These are phyloP conservation scores for Aphis gossypii DNA, from an alignment of 1,140 invertebrate genomes.

Conservation along the genomic window DNA sequence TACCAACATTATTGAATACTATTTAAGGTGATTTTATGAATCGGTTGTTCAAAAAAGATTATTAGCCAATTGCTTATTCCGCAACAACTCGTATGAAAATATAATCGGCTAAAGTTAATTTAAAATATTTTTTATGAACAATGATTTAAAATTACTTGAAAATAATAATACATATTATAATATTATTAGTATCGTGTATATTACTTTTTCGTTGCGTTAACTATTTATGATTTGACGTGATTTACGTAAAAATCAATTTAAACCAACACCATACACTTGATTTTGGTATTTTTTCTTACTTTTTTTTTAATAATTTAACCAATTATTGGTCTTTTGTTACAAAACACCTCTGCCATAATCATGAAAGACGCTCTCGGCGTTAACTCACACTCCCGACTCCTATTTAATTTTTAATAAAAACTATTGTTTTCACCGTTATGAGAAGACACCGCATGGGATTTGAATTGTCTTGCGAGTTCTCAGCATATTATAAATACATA, in stretches of 20 bases:
- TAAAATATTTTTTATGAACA: not conserved
- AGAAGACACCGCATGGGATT: not conserved
- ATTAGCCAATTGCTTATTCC: not conserved
- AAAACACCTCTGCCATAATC: not conserved
- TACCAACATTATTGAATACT: not conserved
- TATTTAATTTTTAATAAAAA: not conserved
- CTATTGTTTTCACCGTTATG: conserved; percentile 25
- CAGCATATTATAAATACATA: not conserved
- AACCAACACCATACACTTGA: not conserved
- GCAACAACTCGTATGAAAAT: not conserved
- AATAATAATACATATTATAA: not conserved
- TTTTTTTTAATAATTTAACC: not conserved
- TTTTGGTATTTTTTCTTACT: not conserved
- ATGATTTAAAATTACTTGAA: not conserved
- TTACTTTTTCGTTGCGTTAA: not conserved
- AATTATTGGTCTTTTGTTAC: not conserved
- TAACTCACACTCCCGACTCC: not conserved
- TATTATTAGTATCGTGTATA: not conserved
- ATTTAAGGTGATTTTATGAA: not conserved
- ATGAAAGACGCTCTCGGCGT: not conserved
- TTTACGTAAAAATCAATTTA: not conserved
- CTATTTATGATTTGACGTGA: not conserved
- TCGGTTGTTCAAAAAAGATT: not conserved
- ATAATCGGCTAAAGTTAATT: not conserved
- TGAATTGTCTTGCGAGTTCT: conserved; percentile 25